Evolutionary conservation across 2,888 invertebrate genomes (phyloP).

Genomic region (Drosophila barbarae): DNA sequence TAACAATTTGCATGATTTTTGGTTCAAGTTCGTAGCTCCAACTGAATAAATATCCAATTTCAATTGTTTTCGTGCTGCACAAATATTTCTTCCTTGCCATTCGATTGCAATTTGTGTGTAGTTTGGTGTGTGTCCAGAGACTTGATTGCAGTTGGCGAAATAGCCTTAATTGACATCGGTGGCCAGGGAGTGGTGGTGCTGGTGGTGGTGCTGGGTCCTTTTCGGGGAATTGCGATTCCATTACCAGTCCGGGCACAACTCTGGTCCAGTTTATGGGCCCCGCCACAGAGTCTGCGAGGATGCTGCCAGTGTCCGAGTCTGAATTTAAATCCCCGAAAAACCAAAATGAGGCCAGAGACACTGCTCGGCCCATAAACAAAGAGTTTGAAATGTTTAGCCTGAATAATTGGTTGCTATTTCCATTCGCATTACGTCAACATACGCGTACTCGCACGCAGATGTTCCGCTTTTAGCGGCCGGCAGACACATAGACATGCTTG

Average conservation of each 20-base stretch:
- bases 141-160: slow-evolving; percentile 25
- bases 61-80: slow-evolving; percentile 28
- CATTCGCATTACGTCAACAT: slow-evolving; percentile 66
- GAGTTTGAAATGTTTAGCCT: slow-evolving; percentile 44
- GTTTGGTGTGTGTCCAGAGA: neutral
- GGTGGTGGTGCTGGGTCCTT: slow-evolving; percentile 7
- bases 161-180: slow-evolving; percentile 27
- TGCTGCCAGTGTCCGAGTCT: slow-evolving; percentile 1
- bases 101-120: slow-evolving; percentile 28
- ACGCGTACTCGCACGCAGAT: slow-evolving; percentile 24
- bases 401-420: slow-evolving; percentile 56
- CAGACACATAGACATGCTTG: neutral
- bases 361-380: slow-evolving; percentile 32
- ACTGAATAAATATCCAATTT: slow-evolving; percentile 33
- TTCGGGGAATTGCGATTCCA: slow-evolving; percentile 21
- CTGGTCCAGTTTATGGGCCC: slow-evolving; percentile 24
- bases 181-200: slow-evolving; percentile 4
- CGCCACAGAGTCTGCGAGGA: neutral
- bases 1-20: slow-evolving; percentile 53
- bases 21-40: slow-evolving; percentile 31
- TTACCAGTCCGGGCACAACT: slow-evolving; percentile 27
- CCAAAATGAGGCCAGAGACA: slow-evolving; percentile 21
- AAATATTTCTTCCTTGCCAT: slow-evolving; percentile 10
- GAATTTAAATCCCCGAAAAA: slow-evolving; percentile 15
- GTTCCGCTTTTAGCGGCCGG: slow-evolving; percentile 27